Evolutionary conservation across 2,113 vertebrate species (phyloP).

Genomic region (Zapornia atra): DNA sequence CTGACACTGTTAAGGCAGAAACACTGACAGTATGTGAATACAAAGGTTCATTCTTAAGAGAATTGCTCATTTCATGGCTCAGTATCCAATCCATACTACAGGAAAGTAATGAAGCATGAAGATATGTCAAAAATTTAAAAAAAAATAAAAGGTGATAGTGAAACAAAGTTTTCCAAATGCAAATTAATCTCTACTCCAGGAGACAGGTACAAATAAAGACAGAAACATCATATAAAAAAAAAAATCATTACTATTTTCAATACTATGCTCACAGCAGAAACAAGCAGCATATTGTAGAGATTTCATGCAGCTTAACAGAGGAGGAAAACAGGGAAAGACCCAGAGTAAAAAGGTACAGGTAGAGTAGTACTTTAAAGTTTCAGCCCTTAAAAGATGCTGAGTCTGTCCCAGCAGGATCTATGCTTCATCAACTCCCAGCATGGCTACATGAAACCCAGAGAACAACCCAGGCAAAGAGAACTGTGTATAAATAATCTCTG

Average conservation of each 20-base stretch:
- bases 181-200: not conserved
- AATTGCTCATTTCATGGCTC: not conserved
- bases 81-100: not conserved
- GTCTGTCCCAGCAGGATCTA: not conserved
- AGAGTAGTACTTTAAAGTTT: not conserved
- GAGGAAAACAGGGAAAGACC: not conserved
- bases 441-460: not conserved
- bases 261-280: not conserved
- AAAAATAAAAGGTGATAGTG: not conserved
- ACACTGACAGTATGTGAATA: not conserved
- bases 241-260: not conserved
- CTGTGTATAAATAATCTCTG: not conserved
- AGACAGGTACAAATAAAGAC: not conserved
- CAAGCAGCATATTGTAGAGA: not conserved
- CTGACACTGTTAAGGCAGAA: not conserved
- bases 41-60: not conserved
- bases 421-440: not conserved
- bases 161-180: not conserved
- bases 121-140: not conserved
- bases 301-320: not conserved
- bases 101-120: not conserved
- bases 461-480: not conserved
- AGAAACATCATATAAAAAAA: not conserved
- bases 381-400: not conserved
- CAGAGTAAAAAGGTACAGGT: not conserved